phyloP scores from a whole-genome alignment of 2,113 vertebrate species.

The Progne subis region DNA sequence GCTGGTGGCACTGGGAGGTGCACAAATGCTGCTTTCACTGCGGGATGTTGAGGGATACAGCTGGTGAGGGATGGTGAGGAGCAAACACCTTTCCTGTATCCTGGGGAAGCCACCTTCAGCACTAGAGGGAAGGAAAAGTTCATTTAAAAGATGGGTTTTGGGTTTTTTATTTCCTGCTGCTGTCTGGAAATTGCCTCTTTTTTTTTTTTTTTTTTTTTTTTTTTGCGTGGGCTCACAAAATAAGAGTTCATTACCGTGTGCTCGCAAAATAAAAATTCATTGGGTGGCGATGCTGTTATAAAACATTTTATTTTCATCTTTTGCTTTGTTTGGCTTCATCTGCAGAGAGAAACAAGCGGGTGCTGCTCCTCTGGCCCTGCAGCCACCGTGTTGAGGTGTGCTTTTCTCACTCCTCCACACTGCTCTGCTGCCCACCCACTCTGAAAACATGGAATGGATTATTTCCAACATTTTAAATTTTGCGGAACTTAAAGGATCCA shows the following conservation, averaged over 20 bases:
- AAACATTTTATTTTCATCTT: not conserved
- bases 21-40: not conserved
- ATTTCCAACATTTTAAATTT: not conserved
- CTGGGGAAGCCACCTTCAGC: not conserved
- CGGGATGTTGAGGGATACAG: not conserved
- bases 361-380: not conserved
- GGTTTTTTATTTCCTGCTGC: not conserved
- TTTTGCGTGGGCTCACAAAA: not conserved
- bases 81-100: not conserved
- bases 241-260: not conserved
- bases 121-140: not conserved
- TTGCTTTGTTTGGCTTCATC: not conserved
- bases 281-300: not conserved
- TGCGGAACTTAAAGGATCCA: not conserved
- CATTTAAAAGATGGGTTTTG: not conserved
- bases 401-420: not conserved
- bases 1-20: not conserved
- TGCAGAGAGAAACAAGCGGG: rapidly evolving
- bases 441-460: not conserved
- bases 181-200: not conserved
- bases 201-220: no score
- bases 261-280: not conserved
- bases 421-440: not conserved
- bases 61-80: not conserved
- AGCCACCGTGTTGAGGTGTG: rapidly evolving